A percentile compares a stretch with the other conserved stretches of the same genome.
phyloP scores from a whole-genome alignment of 2,888 invertebrate species.

The Hyppa rectilinea region DNA sequence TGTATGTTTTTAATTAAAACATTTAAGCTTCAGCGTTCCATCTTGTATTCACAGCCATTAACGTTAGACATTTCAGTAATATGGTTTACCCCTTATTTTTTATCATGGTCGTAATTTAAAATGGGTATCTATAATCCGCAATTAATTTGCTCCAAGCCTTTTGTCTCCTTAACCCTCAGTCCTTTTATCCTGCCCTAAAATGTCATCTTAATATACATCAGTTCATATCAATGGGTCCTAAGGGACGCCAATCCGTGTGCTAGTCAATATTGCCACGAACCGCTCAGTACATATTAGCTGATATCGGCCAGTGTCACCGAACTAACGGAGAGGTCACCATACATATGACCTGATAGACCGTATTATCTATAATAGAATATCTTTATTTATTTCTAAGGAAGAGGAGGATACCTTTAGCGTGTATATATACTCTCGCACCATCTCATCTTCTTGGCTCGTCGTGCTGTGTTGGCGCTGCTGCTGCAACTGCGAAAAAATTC shows the following conservation, averaged over 20 bases:
- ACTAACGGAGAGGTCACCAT: constrained; percentile 9
- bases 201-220: constrained; percentile 1
- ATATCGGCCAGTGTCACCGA: background rate
- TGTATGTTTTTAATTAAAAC: constrained; percentile 47
- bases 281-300: constrained; percentile 20
- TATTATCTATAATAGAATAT: constrained; percentile 1
- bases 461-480: no score
- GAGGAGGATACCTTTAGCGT: no score
- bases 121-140: background rate
- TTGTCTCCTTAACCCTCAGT: background rate
- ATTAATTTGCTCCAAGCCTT: background rate
- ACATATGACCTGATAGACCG: background rate
- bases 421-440: no score
- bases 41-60: background rate
- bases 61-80: background rate
- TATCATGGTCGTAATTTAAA: background rate
- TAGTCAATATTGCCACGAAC: constrained; percentile 40
- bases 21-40: background rate
- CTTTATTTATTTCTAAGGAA: no score
- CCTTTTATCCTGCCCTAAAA: constrained; percentile 6
- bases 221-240: background rate
- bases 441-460: no score
- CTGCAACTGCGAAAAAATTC: no score
- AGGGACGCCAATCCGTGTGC: constrained; percentile 27
- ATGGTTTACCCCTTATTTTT: background rate